Evolutionary conservation across 2,888 invertebrate genomes (phyloP), one percentile per base, ranked within the genome.

Genomic region (Apamea sordens): DNA sequence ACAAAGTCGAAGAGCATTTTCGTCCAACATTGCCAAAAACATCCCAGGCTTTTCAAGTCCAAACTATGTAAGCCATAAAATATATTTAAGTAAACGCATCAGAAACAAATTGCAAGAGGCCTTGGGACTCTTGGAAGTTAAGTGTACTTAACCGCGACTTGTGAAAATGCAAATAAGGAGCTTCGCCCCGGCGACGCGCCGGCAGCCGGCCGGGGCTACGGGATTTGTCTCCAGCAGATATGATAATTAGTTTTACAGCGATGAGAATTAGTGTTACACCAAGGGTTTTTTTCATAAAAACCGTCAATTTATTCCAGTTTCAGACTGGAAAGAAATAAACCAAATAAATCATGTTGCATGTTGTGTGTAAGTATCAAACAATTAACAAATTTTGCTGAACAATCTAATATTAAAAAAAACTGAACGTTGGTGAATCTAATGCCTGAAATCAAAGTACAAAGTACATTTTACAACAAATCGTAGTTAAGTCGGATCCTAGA

Each of bases 71-170:
- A 73, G 68, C 72, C 47, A 44, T 65, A 79, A 79, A 81, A 76
- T 70, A 83, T 68, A 71, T 76, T 84, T 64, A 72, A 89, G 84
- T 24, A 44, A 91, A 89, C 84, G 88, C 89, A 90, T 93, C 89
- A 85, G 84, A 90, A 91, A 92, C 92, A 92, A 94, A 94, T 94
- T 94, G 90, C 90, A 91, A 90, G 87, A 87, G 91, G 89, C 91
- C 93, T 93, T 89, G 87, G 86, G 90, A 93, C 93, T 92, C 93
- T 93, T 89, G 87, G 86, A 91, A 94, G 94, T 93, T 93, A 94
- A 94, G 93, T 94, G 92, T 93, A 94, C 94, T 94, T 94, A 94
- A 92, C 93, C 91, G 83, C 91, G 90, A 93, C 92, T 94, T 94
- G 92, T 89, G 92, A 92, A 93, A 93, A 94, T 94, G 93, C 90